phyloP scores from a whole-genome alignment of 2,113 vertebrate genomes.

The Lathamus discolor region DNA sequence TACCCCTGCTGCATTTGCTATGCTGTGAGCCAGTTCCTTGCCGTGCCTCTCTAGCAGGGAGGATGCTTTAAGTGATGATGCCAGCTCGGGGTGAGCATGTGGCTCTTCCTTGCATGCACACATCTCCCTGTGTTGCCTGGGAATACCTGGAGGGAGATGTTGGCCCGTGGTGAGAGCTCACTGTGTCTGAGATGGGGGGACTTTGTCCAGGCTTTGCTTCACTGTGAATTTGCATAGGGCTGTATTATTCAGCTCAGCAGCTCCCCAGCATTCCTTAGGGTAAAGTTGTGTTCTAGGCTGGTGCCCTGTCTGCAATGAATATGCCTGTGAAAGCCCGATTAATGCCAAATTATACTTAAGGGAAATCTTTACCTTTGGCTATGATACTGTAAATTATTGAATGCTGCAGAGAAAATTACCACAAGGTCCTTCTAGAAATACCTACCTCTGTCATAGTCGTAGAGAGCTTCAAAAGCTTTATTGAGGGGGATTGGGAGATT shows the following conservation, averaged over 20 bases:
- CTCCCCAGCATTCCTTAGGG: slow-evolving; percentile 34
- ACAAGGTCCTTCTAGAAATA: slow-evolving; percentile 38
- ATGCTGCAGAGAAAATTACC: slow-evolving; percentile 41
- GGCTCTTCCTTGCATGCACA: neutral
- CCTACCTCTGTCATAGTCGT: slow-evolving; percentile 16
- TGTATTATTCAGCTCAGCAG: slow-evolving; percentile 43
- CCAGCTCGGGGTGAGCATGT: neutral
- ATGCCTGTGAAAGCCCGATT: slow-evolving; percentile 45
- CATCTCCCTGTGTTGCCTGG: neutral
- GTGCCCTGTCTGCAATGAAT: slow-evolving; percentile 62
- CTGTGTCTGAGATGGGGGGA: neutral
- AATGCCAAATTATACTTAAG: slow-evolving; percentile 66
- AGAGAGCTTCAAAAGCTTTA: slow-evolving; percentile 46
- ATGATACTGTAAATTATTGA: slow-evolving; percentile 57
- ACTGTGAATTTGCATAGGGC: slow-evolving; percentile 41
- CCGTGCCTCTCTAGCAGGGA: neutral
- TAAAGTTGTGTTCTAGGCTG: slow-evolving; percentile 13
- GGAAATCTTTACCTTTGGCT: slow-evolving; percentile 61
- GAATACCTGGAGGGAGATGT: neutral
- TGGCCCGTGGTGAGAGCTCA: neutral
- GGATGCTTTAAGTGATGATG: neutral
- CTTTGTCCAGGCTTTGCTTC: neutral
- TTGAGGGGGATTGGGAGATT: slow-evolving; percentile 39
- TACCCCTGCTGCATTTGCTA: neutral
- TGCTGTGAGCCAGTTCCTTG: neutral